Percentiles rank a stretch among this genome's conserved stretches.
phyloP scores from a whole-genome alignment of 1,140 invertebrate species.

The Eumaeus atala region DNA sequence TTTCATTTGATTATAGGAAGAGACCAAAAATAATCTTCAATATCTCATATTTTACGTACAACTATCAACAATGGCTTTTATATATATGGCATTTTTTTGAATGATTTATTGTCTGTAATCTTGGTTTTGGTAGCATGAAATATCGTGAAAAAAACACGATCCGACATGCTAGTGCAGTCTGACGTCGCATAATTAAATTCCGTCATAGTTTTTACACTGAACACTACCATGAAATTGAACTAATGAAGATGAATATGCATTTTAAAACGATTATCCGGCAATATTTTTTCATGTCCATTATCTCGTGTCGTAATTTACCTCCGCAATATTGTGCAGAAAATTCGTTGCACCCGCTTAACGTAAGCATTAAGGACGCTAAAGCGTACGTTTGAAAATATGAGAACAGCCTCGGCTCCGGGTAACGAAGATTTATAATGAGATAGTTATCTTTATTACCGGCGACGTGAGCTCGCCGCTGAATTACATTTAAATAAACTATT shows the following conservation, averaged over 20 bases:
- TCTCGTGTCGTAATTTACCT: slow-evolving; percentile 29
- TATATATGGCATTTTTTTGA: too few relatives aligned
- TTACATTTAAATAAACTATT: slow-evolving; percentile 8
- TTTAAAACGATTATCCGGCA: slow-evolving; percentile 3
- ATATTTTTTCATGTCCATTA: slow-evolving; percentile 10
- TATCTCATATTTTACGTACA: too few relatives aligned
- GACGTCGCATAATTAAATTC: too few relatives aligned
- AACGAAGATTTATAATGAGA: slow-evolving; percentile 63
- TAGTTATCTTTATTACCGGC: slow-evolving; percentile 36
- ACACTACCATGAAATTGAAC: not conserved
- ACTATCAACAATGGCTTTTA: too few relatives aligned
- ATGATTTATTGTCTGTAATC: too few relatives aligned
- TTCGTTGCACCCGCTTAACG: slow-evolving; percentile 48
- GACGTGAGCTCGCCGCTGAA: slow-evolving; percentile 3
- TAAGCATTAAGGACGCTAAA: slow-evolving; percentile 50
- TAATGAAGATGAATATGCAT: not conserved
- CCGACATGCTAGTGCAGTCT: too few relatives aligned
- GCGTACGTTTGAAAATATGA: slow-evolving; percentile 45
- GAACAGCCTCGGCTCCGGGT: slow-evolving; percentile 37
- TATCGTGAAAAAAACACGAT: too few relatives aligned
- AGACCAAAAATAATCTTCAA: too few relatives aligned
- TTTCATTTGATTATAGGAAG: too few relatives aligned
- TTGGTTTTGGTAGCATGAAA: too few relatives aligned
- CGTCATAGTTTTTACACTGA: too few relatives aligned
- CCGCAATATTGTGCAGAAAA: slow-evolving; percentile 45